Evolutionary conservation across 2,888 invertebrate species (phyloP).

Genomic region (Scaptomyza parva): DNA sequence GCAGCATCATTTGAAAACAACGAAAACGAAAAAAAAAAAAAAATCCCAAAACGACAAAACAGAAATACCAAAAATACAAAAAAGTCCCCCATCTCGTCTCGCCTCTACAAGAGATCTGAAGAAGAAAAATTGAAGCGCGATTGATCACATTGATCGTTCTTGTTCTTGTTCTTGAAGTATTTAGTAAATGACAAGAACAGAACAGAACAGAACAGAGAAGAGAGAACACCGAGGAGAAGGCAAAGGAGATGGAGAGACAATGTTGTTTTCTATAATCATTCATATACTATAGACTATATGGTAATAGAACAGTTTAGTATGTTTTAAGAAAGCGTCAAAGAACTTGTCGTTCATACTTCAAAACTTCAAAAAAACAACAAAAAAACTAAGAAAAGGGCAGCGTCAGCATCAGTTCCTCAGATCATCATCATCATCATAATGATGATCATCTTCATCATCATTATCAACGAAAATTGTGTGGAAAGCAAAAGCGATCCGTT

Average conservation of each 20-base stretch:
- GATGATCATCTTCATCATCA: conserved; percentile 12
- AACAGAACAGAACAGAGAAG: neutral
- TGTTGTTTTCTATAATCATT: conserved; percentile 64
- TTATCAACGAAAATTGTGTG: conserved; percentile 52
- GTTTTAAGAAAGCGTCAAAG: conserved; percentile 60
- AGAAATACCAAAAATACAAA: conserved; percentile 39
- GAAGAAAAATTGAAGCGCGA: conserved; percentile 76
- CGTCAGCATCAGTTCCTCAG: conserved; percentile 64
- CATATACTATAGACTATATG: conserved; percentile 34
- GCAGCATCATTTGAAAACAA: conserved; percentile 21
- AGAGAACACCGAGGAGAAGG: no score
- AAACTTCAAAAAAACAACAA: conserved; percentile 32
- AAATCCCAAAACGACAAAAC: conserved; percentile 44
- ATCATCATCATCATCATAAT: conserved; percentile 22
- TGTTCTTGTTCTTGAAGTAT: conserved; percentile 61
- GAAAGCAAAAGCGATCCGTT: conserved; percentile 56
- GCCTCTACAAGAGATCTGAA: conserved; percentile 52
- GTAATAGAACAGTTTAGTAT: conserved; percentile 1
- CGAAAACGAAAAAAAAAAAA: conserved; percentile 27
- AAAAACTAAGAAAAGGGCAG: conserved; percentile 31
- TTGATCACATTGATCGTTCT: conserved; percentile 74
- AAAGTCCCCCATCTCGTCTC: conserved; percentile 33
- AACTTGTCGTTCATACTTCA: conserved; percentile 70
- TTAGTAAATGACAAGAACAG: conserved; percentile 64
- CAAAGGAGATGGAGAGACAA: no score